Conservation (phyloP, 2,888 invertebrate species). For the Elgonia sp. region DNA sequence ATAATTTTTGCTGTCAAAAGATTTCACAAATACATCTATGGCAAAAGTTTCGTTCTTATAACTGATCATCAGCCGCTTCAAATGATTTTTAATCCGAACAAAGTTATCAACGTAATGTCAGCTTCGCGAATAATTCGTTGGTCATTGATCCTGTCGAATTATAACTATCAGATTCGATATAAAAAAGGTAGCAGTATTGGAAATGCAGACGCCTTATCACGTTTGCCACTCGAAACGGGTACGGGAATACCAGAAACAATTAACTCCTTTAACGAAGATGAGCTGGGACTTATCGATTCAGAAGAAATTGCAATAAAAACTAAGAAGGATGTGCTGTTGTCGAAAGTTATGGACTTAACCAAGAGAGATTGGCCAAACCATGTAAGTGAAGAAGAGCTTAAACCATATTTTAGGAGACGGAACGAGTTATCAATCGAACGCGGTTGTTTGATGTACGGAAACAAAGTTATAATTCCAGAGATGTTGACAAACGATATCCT, state of each 20-base stretch:
- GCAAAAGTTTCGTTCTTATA: slow-evolving; percentile 55
- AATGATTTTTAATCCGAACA: not conserved
- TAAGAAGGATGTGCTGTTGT: slow-evolving; percentile 1
- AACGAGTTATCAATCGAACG: not conserved
- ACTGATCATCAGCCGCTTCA: slow-evolving; percentile 73
- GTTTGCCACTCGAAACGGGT: slow-evolving; percentile 57
- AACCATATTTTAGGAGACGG: slow-evolving; percentile 2
- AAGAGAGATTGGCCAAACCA: slow-evolving; percentile 2
- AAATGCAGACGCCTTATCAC: slow-evolving; percentile 72
- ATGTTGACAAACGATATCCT: not conserved
- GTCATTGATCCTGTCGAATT: slow-evolving; percentile 75
- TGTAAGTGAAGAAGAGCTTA: not conserved
- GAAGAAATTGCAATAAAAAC: not conserved
- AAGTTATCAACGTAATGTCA: not conserved
- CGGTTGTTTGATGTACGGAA: slow-evolving; percentile 11
- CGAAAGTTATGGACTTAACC: slow-evolving; percentile 7
- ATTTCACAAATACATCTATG: slow-evolving; percentile 78
- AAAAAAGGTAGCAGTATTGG: slow-evolving; percentile 63
- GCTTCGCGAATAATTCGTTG: slow-evolving; percentile 73
- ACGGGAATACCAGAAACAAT: not conserved
- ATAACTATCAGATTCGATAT: slow-evolving; percentile 75
- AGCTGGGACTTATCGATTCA: not conserved
- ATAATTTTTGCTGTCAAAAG: slow-evolving; percentile 79
- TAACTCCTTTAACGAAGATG: not conserved
- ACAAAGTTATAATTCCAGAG: not conserved